Evolutionary conservation across 2,888 invertebrate genomes (phyloP), one percentile per base, ranked within the genome.

Genomic region (Pristionchus fissidentatus): DNA sequence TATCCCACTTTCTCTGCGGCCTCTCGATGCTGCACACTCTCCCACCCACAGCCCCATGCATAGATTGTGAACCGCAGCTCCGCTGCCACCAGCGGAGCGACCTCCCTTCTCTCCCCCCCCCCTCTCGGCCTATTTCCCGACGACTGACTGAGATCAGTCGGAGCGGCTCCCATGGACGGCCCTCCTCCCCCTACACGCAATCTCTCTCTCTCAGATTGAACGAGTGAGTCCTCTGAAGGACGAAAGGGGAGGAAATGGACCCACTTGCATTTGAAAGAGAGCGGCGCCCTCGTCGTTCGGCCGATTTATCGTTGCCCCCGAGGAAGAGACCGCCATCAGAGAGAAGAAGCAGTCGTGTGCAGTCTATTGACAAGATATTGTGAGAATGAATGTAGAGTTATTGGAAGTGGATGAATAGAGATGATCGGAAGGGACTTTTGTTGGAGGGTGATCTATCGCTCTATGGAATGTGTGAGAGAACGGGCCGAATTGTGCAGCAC

Each of bases 131-230:
- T 55, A 7, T 22, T 19, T 29, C 32, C 38, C 66, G 22, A 13
- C 75, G 46, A 38, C n/a, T 52, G 26, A 57, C 52, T 29, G 70
- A 55, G 22, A 29, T 60, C 32, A 46, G 38, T 38, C 57, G 79
- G 35, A 60, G 57, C 43, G 19, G 55, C 73, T 41, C 41, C 38
- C n/a, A n/a, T n/a, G n/a, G n/a, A n/a, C n/a, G n/a, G 13, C 55
- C 43, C n/a, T 80, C 80, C 3, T 38, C 70, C 82, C 49, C 29
- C 79, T 75, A 75, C 83, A 55, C 79, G 73, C 66, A 73, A 26
- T 84, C 80, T 80, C 55, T 49, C 78, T 19, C 15, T 70, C 32
- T 66, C 43, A 62, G 62, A 62, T 62, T 62, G 62, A n/a, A n/a
- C n/a, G n/a, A n/a, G n/a, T n/a, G n/a, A n/a, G 62, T 19, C 35